These are phyloP conservation scores for Phengaris alcon DNA, from an alignment of 2,888 invertebrate genomes.

Conservation along the genomic window DNA sequence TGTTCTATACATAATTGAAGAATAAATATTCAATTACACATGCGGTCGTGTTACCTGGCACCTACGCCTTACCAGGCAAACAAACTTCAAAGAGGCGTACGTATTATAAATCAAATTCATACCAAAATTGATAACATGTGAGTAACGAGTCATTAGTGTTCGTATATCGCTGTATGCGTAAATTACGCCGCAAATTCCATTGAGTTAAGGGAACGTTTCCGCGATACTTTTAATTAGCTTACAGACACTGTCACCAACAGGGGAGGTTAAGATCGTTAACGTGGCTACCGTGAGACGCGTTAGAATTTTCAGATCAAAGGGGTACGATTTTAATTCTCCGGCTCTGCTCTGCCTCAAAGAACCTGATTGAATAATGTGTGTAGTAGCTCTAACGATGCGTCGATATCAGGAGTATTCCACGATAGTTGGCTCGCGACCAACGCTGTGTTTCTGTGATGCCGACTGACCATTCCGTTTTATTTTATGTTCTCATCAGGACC, in stretches of 20 bases:
- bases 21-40: not conserved
- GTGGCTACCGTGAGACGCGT: not conserved
- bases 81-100: not conserved
- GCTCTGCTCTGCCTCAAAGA: conserved; percentile 11
- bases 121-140: conserved; percentile 9
- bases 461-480: conserved; percentile 67
- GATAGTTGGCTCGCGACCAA: conserved; percentile 70
- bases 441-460: conserved; percentile 59
- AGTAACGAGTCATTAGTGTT: conserved; percentile 31
- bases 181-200: conserved; percentile 34
- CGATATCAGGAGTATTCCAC: conserved; percentile 40
- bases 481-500: conserved; percentile 71
- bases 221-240: conserved; percentile 38
- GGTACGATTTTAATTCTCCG: not conserved
- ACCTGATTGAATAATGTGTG: conserved; percentile 24
- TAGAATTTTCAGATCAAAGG: conserved; percentile 10
- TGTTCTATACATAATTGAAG: not conserved
- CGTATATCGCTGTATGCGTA: conserved; percentile 31
- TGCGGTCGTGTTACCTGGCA: not conserved
- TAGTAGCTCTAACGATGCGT: conserved; percentile 36
- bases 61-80: not conserved
- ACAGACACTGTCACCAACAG: conserved; percentile 31
- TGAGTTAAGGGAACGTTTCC: conserved; percentile 30
- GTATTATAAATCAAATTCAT: conserved; percentile 26
- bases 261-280: conserved; percentile 11